These are phyloP conservation scores for Craterocephalus amniculus DNA, from an alignment of 2,797 vertebrate genomes.

Conservation along the genomic window DNA sequence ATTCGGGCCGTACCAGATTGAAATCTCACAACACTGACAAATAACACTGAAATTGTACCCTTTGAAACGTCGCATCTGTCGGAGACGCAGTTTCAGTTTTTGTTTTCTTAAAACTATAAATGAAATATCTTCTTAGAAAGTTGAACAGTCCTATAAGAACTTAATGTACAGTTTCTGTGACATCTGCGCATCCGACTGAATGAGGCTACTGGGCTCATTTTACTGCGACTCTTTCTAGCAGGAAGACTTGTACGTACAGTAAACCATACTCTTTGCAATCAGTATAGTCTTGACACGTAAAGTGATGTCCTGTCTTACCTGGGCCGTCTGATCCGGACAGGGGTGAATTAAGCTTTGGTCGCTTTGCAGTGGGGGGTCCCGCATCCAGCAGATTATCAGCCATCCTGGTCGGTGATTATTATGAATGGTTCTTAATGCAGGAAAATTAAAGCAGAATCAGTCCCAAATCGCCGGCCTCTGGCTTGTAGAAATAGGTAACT, in stretches of 20 bases:
- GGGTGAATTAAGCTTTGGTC: conserved; percentile 96
- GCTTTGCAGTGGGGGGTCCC: conserved; percentile 95
- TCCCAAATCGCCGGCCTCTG: conserved; percentile 33
- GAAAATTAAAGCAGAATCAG: conserved; percentile 33
- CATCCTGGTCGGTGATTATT: conserved; percentile 79
- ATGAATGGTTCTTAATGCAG: conserved; percentile 46
- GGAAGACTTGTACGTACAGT: background rate
- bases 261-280: background rate
- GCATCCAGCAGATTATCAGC: conserved; percentile 97
- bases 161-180: conserved; percentile 24
- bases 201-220: conserved; percentile 4
- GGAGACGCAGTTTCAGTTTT: conserved; percentile 8
- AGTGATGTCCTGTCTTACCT: conserved; percentile 83
- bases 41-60: conserved; percentile 6
- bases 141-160: conserved; percentile 11
- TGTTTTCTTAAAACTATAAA: background rate
- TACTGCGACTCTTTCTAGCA: background rate
- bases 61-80: background rate
- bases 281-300: background rate
- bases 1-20: background rate
- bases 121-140: background rate
- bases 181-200: conserved; percentile 22
- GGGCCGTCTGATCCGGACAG: conserved; percentile 91
- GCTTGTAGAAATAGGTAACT: conserved; percentile 43
- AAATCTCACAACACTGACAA: background rate